Conservation (phyloP, 1,140 invertebrate genomes). For the Geopemphigus sp. region DNA sequence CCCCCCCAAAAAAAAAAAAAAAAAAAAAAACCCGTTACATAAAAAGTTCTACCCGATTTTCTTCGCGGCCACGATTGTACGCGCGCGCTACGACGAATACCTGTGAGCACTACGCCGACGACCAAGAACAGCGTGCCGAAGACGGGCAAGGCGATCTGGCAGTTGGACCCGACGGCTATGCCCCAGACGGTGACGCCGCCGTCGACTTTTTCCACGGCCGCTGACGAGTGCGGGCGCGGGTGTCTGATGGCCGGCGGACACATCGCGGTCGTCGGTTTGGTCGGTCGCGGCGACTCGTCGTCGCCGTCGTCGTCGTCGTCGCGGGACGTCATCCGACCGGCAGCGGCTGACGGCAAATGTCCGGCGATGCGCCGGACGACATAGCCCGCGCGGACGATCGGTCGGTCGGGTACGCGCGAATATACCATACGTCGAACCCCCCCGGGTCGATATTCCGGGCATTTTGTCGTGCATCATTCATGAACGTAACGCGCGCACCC, state of each 20-base stretch:
- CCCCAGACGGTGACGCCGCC: constrained; percentile 71
- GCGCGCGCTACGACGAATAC: constrained; percentile 55
- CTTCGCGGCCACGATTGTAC: no score
- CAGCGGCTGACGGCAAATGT: not conserved
- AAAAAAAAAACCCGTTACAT: no score
- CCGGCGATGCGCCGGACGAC: no score
- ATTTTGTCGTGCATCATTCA: not conserved
- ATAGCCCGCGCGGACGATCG: not conserved
- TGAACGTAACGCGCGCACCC: not conserved
- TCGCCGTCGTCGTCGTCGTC: not conserved
- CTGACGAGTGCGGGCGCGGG: not conserved
- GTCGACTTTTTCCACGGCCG: constrained; percentile 68
- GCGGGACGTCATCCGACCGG: constrained; percentile 9
- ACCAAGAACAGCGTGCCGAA: constrained; percentile 73
- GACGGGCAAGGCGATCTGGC: constrained; percentile 70
- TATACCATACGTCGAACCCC: no score
- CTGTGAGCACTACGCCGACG: constrained; percentile 70
- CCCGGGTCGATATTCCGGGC: constrained; percentile 1
- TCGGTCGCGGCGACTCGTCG: not conserved
- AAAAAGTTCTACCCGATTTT: no score
- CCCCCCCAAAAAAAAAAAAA: no score
- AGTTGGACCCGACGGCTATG: constrained; percentile 71
- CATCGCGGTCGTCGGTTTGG: not conserved
- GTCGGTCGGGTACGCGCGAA: not conserved
- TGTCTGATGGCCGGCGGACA: constrained; percentile 35